Base-by-base conservation (phyloP, 1,140 invertebrate species). In the Orius insidiosus region DNA sequence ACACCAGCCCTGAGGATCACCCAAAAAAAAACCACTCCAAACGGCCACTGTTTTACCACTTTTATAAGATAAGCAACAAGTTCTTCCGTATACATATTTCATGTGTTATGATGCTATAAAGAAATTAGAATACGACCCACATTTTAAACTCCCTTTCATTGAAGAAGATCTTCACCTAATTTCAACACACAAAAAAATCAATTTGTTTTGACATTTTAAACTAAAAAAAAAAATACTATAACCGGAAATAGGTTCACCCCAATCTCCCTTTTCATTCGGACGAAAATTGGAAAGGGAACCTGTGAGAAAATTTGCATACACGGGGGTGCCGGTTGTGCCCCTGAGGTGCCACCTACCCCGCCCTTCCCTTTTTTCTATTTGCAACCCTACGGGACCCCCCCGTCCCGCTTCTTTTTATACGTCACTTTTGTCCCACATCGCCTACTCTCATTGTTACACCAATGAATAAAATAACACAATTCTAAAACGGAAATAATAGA, bases 1-100 rank as follows among this genome's bases (percentile, higher is more conserved):
- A 24, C 24, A 4, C 24, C 3, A 4, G 7, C 3, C 24, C 24
- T 24, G 3, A n/a, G n/a, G n/a, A n/a, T n/a, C n/a, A n/a, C 24
- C 24, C 24, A 24, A 24, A 24, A 24, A 24, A 24, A 24, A 3
- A 15, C 41, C 41, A 30, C 41, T 6, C 19, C 41, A n/a, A 15
- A 24, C 24, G 24, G 24, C 24, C 24, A 18, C 41, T 43, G 41
- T 43, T 43, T 43, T 30, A 43, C 24, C 24, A 41, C 39, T 41
- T 19, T 41, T 19, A 41, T 41, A 43, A 43, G 41, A 43, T 43
- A 43, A 43, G 41, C 41, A 43, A 43, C 41, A 43, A 43, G 41
- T 43, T 30, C 41, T 43, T 43, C 41, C 38, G 38, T 31, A 43
- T 43, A 43, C 41, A 43, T 43, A 43, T 43, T 43, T 43, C 41